A percentile compares a stretch with the other conserved stretches of the same genome.
Evolutionary conservation across 2,888 invertebrate genomes (phyloP).

Genomic region (Brenthis hecate): DNA sequence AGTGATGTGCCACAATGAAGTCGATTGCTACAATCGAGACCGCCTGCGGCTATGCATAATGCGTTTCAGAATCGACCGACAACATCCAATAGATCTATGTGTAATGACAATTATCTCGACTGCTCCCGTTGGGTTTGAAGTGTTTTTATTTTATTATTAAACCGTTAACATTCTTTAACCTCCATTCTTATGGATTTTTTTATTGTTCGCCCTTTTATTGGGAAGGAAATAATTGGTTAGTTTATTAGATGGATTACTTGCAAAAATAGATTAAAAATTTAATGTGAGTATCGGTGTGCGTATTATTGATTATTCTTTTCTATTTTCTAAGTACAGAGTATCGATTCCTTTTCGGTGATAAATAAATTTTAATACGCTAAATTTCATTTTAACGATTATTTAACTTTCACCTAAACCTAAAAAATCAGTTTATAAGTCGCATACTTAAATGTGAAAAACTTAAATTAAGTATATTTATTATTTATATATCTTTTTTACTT

Average conservation of each 20-base stretch:
- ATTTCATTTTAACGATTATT: no score
- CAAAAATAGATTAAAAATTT: slow-evolving; percentile 49
- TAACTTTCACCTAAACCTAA: no score
- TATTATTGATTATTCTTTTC: no score
- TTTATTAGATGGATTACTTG: slow-evolving; percentile 77
- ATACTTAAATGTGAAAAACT: no score
- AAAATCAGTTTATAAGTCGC: no score
- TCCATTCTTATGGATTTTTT: slow-evolving; percentile 72
- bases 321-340: no score
- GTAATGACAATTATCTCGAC: slow-evolving; percentile 81
- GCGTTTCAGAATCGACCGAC: slow-evolving; percentile 71
- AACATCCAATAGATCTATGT: slow-evolving; percentile 77
- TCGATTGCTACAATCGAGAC: slow-evolving; percentile 70
- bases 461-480: no score
- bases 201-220: slow-evolving; percentile 66
- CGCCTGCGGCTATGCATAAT: slow-evolving; percentile 75
- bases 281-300: no score
- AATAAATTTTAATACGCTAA: no score
- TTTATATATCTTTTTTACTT: no score
- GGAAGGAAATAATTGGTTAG: slow-evolving; percentile 77
- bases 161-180: slow-evolving; percentile 70
- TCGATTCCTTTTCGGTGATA: no score
- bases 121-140: slow-evolving; percentile 78
- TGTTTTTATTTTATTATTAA: slow-evolving; percentile 55
- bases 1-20: slow-evolving; percentile 78